phyloP scores from a whole-genome alignment of 2,888 invertebrate genomes.

The Phortica magna region DNA sequence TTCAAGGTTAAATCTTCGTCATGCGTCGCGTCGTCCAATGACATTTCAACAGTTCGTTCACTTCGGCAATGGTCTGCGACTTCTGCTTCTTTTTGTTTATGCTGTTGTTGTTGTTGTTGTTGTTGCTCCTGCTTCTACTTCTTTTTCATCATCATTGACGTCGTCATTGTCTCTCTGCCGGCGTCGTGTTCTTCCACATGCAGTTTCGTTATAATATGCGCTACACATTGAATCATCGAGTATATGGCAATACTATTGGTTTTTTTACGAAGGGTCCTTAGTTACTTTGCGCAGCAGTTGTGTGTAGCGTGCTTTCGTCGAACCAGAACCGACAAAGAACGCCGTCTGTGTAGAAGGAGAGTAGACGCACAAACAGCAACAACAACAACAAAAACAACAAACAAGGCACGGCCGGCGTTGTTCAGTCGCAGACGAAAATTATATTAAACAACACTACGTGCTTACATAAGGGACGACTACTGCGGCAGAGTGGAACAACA shows the following conservation, averaged over 20 bases:
- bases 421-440: constrained; percentile 46
- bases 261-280: no score
- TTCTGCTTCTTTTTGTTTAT: constrained; percentile 37
- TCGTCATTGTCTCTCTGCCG: no score
- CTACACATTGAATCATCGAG: background rate
- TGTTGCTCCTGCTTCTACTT: background rate
- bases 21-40: constrained; percentile 67
- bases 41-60: constrained; percentile 65
- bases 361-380: background rate
- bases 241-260: background rate
- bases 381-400: background rate
- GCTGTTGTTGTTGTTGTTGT: constrained; percentile 18
- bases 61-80: constrained; percentile 44
- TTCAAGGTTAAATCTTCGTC: constrained; percentile 72
- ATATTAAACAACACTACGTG: constrained; percentile 45
- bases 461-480: constrained; percentile 46
- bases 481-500: background rate
- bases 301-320: constrained; percentile 25
- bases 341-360: no score
- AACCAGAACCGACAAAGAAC: background rate
- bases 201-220: constrained; percentile 36
- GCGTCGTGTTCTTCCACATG: background rate
- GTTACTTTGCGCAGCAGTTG: no score
- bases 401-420: background rate
- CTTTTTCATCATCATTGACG: background rate